Conservation (phyloP, 2,888 invertebrate species). For the Caenorhabditis sp. region DNA sequence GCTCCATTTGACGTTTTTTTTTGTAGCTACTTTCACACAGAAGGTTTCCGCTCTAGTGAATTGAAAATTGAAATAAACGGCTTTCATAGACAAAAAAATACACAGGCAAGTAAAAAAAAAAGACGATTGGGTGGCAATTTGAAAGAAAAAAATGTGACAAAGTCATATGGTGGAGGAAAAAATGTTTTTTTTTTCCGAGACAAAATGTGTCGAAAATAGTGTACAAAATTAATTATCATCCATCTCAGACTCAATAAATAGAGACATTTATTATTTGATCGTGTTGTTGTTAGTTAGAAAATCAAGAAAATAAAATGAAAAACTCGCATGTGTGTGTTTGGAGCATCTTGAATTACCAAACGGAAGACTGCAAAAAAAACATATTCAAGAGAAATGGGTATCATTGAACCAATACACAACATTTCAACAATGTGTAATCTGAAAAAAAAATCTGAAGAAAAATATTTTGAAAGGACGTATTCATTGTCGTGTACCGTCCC, state of each 20-base stretch:
- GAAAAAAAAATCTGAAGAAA: too few relatives aligned
- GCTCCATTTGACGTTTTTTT: slow-evolving; percentile 31
- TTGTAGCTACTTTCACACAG: slow-evolving; percentile 3
- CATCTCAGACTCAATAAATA: background rate
- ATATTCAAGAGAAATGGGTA: too few relatives aligned
- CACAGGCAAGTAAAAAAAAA: slow-evolving; percentile 4
- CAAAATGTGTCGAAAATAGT: background rate
- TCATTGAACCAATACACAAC: too few relatives aligned
- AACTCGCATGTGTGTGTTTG: background rate
- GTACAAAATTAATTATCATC: background rate
- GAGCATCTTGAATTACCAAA: background rate
- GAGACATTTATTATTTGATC: background rate
- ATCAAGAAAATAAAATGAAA: too few relatives aligned
- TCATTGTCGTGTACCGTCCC: too few relatives aligned
- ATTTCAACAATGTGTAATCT: too few relatives aligned
- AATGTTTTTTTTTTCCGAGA: background rate
- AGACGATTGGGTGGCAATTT: slow-evolving; percentile 3
- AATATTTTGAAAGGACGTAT: too few relatives aligned
- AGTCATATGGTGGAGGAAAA: background rate
- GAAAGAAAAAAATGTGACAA: background rate
- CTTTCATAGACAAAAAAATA: slow-evolving; percentile 18
- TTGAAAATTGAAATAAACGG: slow-evolving; percentile 42
- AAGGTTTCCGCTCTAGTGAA: slow-evolving; percentile 42
- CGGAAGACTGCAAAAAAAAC: background rate
- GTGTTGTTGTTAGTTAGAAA: background rate